These are phyloP conservation scores for Python bivittatus DNA, from an alignment of 2,113 vertebrate genomes.

Conservation along the genomic window DNA sequence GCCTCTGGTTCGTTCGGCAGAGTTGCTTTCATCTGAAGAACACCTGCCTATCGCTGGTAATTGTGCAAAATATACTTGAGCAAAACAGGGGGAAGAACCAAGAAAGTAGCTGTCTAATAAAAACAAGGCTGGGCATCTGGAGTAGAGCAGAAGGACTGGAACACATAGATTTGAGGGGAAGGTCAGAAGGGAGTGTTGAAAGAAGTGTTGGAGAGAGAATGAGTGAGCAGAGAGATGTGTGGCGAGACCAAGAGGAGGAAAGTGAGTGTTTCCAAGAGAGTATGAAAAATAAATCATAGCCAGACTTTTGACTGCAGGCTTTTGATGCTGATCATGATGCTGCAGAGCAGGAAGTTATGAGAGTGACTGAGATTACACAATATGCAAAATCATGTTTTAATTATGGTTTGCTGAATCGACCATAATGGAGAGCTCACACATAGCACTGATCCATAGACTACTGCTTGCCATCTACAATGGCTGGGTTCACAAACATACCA, in stretches of 20 bases:
- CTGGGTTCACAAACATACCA: neutral
- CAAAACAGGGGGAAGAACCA: neutral
- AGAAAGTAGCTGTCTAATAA: neutral
- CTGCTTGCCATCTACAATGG: neutral
- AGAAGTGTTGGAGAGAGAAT: neutral
- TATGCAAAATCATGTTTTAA: neutral
- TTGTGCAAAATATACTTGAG: neutral
- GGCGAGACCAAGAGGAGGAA: neutral
- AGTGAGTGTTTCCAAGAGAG: neutral
- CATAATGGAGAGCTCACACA: neutral
- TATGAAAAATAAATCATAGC: neutral
- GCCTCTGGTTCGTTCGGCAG: neutral
- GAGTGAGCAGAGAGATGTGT: neutral
- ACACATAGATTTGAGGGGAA: neutral
- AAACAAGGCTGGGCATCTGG: neutral
- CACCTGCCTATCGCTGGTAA: neutral
- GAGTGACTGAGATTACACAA: neutral
- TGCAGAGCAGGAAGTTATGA: neutral
- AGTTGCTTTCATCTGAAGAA: neutral
- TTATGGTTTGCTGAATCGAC: neutral
- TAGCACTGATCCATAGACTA: neutral
- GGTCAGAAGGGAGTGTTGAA: neutral
- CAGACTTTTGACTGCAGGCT: neutral
- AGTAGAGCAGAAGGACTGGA: neutral
- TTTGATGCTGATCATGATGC: neutral